Evolutionary conservation across 2,888 invertebrate species (phyloP), one percentile per base, ranked within the genome.

Genomic region (Pandemis cinnamomeana): DNA sequence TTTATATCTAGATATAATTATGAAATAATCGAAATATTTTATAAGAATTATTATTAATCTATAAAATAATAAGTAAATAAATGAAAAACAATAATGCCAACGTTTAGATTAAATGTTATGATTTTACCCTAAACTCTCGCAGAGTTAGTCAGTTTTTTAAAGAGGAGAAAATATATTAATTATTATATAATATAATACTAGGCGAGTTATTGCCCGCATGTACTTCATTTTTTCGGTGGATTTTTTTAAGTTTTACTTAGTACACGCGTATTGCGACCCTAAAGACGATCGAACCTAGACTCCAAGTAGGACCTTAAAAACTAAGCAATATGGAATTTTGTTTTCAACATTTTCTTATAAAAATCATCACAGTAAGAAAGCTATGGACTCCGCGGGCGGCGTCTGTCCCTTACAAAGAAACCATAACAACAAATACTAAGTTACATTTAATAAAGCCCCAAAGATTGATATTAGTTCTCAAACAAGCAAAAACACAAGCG

Each of bases 291-390:
- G 15, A 8, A 55, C 27, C 62, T 15, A 13, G 13, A 15, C 4
- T 11, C 42, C 62, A 15, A 42, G 4, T 41, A 27, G 62, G 46
- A 62, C 44, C 74, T 74, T 74, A 74, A 41, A 42, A 73, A 53
- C 74, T 74, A 74, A 36, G 53, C 67, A 82, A 80, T 81, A 83
- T 84, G 84, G 85, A 85, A 84, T 80, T 81, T 81, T 80, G 80
- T 81, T 81, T 81, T 77, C 67, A 77, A 67, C 75, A 77, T 81
- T 80, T 82, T 80, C 80, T 80, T 81, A 79, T 82, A 83, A 82
- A 80, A 80, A 82, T 81, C 79, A 84, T 86, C 86, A 87, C 87
- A 87, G 86, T 84, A 83, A 77, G 78, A 83, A 84, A 83, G 79
- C 81, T 83, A 84, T 77, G 75, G 78, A 78, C 72, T 46, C 64